Evolutionary conservation across 1,140 invertebrate genomes (phyloP), one percentile per base, ranked within the genome.

Genomic region (Vanessa atalanta): DNA sequence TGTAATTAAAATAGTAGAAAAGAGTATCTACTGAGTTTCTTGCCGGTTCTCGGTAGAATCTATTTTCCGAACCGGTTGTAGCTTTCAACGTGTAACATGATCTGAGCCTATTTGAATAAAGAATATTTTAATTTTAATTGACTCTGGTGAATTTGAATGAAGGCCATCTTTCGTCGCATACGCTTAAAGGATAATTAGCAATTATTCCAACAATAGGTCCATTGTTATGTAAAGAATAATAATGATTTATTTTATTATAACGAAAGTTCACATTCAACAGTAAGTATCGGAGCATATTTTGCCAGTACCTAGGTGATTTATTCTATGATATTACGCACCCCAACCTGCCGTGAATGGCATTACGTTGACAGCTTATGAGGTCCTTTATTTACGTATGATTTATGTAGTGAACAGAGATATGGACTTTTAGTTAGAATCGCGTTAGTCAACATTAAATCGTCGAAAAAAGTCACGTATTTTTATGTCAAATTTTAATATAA

Each of bases 341-440:
- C 70, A 76, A 79, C 76, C 81, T 82, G 83, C 79, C 79, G 86
- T 88, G 85, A 88, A 89, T 90, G 83, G 88, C 82, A 89, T 88
- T 88, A 89, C 80, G 83, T 85, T 88, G 89, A 89, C 89, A 89
- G 82, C 84, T 88, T 89, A 91, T 89, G 89, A 88, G 88, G 83
- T 87, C 85, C 86, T 87, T 89, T 89, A 91, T 89, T 89, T 91
- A 85, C 79, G 81, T 85, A 80, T 91, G 88, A 91, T 91, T 89
- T 91, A 91, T 91, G 89, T 91, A 88, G 86, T 88, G 83, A 84
- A 81, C 81, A 85, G 74, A 87, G 85, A 88, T 88, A 88, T 75
- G 81, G 75, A 76, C 72, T 73, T 71, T 73, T 61, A 75, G 67
- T 64, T 65, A 15, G 66, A 50, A 47, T 63, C 43, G 20, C 47